These are phyloP conservation scores for Orbicella faveolata DNA, from an alignment of 64 coral and sea anemone genomes.

Conservation along the genomic window DNA sequence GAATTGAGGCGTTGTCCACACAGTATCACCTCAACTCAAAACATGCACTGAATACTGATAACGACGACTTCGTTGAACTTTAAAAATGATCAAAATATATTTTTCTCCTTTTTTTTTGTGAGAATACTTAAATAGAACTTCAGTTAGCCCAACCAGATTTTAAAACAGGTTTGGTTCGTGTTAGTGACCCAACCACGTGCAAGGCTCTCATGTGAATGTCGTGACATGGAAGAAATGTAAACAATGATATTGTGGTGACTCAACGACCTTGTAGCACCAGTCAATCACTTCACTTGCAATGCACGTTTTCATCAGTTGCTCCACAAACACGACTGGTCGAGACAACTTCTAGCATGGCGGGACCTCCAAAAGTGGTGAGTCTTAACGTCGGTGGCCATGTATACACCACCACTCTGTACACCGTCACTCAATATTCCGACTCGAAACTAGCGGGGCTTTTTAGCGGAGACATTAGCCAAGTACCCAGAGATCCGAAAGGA, in stretches of 20 bases:
- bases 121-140: too few species aligned
- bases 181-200: too few species aligned
- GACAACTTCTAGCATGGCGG: not conserved
- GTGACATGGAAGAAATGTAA: too few species aligned
- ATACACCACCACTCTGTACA: conserved; percentile 69
- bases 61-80: not conserved
- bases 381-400: conserved; percentile 77
- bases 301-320: too few species aligned
- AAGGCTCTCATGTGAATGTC: too few species aligned
- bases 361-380: conserved; percentile 43
- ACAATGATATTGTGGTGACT: too few species aligned
- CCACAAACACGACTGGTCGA: not conserved
- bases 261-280: too few species aligned
- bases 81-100: too few species aligned
- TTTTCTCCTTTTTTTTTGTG: too few species aligned
- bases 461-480: conserved; percentile 23
- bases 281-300: not conserved
- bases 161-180: too few species aligned
- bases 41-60: not conserved
- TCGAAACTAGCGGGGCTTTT: conserved; percentile 69
- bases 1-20: not conserved
- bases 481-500: conserved; percentile 49
- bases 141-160: too few species aligned
- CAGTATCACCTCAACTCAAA: not conserved
- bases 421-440: conserved; percentile 71